A percentile compares a stretch with the other conserved stretches of the same genome.
Conservation (phyloP, 2,797 vertebrate genomes). For the Xyrichtys novacula region DNA sequence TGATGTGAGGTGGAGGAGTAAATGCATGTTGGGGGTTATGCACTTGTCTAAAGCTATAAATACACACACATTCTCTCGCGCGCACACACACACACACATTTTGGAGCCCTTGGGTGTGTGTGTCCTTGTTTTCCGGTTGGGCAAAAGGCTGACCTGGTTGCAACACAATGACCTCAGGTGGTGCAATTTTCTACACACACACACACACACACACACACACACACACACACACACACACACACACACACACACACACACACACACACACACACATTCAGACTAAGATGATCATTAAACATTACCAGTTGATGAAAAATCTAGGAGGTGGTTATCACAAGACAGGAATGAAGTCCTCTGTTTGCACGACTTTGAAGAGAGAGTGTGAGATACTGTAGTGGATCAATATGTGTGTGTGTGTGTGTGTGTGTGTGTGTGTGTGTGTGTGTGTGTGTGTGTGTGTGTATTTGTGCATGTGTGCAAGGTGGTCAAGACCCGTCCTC, state of each 20-base stretch:
- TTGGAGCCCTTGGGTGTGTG: constrained; percentile 36
- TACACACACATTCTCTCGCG: no score
- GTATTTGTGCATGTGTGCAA: neutral
- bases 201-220: constrained; percentile 9
- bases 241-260: constrained; percentile 11
- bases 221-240: constrained; percentile 18
- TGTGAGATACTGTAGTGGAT: constrained; percentile 19
- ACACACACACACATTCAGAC: neutral
- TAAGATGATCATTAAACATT: no score
- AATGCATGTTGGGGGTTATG: constrained; percentile 54
- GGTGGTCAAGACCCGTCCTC: neutral
- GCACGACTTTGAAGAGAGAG: constrained; percentile 15
- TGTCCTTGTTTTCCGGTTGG: constrained; percentile 58
- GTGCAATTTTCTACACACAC: constrained; percentile 21
- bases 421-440: constrained; percentile 11
- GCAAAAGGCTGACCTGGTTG: constrained; percentile 70
- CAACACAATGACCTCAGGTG: constrained; percentile 64
- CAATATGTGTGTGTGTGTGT: constrained; percentile 14
- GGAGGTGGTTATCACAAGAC: no score
- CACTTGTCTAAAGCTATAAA: constrained; percentile 76
- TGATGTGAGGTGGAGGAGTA: constrained; percentile 37
- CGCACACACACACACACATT: constrained; percentile 22
- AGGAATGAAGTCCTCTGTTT: neutral
- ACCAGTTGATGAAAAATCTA: no score
- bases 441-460: neutral